Evolutionary conservation across 2,113 vertebrate genomes (phyloP).

Genomic region (Progne subis): DNA sequence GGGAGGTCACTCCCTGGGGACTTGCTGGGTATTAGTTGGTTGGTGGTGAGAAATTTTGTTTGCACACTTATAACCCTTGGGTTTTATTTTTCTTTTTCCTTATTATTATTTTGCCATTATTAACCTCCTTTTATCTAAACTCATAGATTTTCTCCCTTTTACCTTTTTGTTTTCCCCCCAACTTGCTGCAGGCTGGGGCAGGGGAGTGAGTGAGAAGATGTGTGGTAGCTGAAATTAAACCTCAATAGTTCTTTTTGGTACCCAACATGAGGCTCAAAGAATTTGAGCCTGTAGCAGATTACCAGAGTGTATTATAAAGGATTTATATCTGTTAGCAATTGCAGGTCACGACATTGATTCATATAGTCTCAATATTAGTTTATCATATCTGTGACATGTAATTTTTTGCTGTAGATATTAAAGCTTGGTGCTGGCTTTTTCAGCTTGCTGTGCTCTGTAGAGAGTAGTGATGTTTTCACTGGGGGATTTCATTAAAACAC

Average conservation of each 20-base stretch:
- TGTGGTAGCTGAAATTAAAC: neutral
- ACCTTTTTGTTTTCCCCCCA: neutral
- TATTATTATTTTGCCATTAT: neutral
- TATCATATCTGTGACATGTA: neutral
- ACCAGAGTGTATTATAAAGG: neutral
- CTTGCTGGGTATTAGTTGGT: neutral
- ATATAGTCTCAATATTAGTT: neutral
- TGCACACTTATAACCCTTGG: neutral
- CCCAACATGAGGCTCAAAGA: neutral
- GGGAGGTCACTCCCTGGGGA: neutral
- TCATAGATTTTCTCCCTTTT: neutral
- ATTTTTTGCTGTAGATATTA: neutral
- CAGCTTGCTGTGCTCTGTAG: neutral
- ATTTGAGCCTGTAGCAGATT: neutral
- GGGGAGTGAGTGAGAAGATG: neutral
- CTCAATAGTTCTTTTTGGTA: accelerated
- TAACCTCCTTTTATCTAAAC: neutral
- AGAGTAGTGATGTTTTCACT: neutral
- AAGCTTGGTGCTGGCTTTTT: neutral
- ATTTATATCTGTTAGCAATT: neutral
- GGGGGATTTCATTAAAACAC: neutral
- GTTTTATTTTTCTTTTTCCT: neutral
- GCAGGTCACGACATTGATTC: neutral
- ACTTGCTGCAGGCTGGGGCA: accelerated
- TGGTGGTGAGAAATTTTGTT: neutral